Percentiles rank a stretch among this genome's conserved stretches.
These are phyloP conservation scores for Cenopis cana DNA, from an alignment of 2,888 invertebrate genomes.

Conservation along the genomic window DNA sequence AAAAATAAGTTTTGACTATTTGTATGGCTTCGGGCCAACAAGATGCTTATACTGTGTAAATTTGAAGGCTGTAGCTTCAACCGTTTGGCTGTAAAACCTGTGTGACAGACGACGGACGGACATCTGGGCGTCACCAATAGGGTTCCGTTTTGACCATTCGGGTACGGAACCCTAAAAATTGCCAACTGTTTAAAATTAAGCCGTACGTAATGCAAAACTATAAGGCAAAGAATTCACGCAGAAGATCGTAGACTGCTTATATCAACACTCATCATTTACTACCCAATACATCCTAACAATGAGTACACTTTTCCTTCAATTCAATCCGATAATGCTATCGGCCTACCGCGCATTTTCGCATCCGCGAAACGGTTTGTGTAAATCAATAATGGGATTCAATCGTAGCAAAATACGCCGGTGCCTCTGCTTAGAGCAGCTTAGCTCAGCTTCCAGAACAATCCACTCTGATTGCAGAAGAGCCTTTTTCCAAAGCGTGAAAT, in stretches of 20 bases:
- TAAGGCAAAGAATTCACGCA: too few species aligned
- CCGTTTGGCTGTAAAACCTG: too few species aligned
- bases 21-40: too few species aligned
- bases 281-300: constrained; percentile 10
- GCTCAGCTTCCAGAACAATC: constrained; percentile 74
- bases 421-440: constrained; percentile 65
- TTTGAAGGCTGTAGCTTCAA: too few species aligned
- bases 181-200: too few species aligned
- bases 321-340: constrained; percentile 29
- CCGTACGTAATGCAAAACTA: too few species aligned
- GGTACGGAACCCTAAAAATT: too few species aligned
- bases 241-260: not conserved
- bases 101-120: too few species aligned
- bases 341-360: constrained; percentile 36
- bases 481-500: constrained; percentile 69
- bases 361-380: constrained; percentile 48
- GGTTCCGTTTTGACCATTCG: too few species aligned
- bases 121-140: too few species aligned
- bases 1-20: too few species aligned
- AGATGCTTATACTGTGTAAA: too few species aligned
- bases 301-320: constrained; percentile 22
- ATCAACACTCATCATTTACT: not conserved
- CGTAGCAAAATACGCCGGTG: constrained; percentile 59
- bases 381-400: constrained; percentile 64
- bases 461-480: constrained; percentile 78